Conservation (phyloP, 2,888 invertebrate species). For the Chaetogeoica ovagalla region DNA sequence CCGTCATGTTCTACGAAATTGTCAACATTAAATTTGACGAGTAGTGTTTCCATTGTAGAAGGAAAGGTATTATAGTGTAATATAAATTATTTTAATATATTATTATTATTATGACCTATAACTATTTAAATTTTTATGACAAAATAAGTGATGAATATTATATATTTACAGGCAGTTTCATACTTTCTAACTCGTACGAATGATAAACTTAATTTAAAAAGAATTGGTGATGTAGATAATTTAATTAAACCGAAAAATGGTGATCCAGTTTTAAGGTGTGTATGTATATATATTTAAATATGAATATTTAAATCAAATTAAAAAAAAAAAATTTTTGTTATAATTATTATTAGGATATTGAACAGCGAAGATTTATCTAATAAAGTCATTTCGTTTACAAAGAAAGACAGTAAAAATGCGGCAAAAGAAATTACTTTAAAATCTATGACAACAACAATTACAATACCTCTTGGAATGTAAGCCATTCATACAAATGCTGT, state of each 20-base stretch:
- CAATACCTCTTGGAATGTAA: slow-evolving; percentile 27
- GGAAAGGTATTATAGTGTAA: slow-evolving; percentile 17
- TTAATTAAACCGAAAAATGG: slow-evolving; percentile 49
- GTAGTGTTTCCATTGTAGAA: slow-evolving; percentile 9
- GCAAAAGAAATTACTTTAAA: slow-evolving; percentile 19
- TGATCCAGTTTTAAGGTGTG: slow-evolving; percentile 48
- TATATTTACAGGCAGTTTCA: slow-evolving; percentile 37
- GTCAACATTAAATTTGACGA: slow-evolving; percentile 2
- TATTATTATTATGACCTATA: neutral
- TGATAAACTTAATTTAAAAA: slow-evolving; percentile 19
- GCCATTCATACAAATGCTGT: slow-evolving; percentile 4
- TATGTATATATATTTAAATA: no score
- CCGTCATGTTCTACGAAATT: slow-evolving; percentile 11
- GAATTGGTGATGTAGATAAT: slow-evolving; percentile 21
- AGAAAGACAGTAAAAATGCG: neutral
- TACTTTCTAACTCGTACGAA: slow-evolving; percentile 45
- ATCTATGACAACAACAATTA: neutral
- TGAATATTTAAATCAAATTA: neutral
- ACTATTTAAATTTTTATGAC: neutral
- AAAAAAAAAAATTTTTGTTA: neutral
- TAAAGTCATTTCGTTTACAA: neutral
- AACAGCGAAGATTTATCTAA: slow-evolving; percentile 24
- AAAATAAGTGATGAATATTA: neutral
- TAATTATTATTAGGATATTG: slow-evolving; percentile 16
- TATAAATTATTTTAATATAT: slow-evolving; percentile 17